These are phyloP conservation scores for Hydriomena furcata DNA, from an alignment of 2,888 invertebrate species.

Conservation along the genomic window DNA sequence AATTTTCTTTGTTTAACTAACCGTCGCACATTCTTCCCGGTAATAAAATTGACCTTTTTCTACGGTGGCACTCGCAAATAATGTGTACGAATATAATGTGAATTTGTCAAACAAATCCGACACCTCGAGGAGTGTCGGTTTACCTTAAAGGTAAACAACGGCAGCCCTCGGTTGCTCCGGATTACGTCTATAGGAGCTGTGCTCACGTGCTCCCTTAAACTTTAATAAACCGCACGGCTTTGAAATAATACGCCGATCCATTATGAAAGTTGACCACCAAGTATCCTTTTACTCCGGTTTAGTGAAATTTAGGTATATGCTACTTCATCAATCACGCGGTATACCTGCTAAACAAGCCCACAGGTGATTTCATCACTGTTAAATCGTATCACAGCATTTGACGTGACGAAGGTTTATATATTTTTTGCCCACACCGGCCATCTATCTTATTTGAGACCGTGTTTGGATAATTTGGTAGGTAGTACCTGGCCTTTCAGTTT, in stretches of 20 bases:
- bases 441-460: slow-evolving; percentile 30
- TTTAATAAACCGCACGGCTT: slow-evolving; percentile 50
- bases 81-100: slow-evolving; percentile 66
- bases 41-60: slow-evolving; percentile 66
- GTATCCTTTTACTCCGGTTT: slow-evolving; percentile 20
- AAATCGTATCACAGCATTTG: slow-evolving; percentile 38
- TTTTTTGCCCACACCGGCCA: slow-evolving; percentile 26
- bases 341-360: slow-evolving; percentile 33
- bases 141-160: slow-evolving; percentile 64
- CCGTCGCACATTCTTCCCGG: slow-evolving; percentile 57
- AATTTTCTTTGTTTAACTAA: slow-evolving; percentile 74
- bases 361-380: slow-evolving; percentile 47
- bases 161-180: slow-evolving; percentile 47
- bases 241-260: slow-evolving; percentile 50
- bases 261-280: slow-evolving; percentile 29
- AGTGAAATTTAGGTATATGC: slow-evolving; percentile 41
- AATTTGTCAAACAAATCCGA: slow-evolving; percentile 72
- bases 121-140: slow-evolving; percentile 60
- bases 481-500: slow-evolving; percentile 9
- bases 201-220: slow-evolving; percentile 49
- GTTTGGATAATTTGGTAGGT: slow-evolving; percentile 26
- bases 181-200: slow-evolving; percentile 45
- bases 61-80: slow-evolving; percentile 58
- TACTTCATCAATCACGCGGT: slow-evolving; percentile 52
- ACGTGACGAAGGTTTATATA: slow-evolving; percentile 45